These are phyloP conservation scores for Ginglymostoma cirratum DNA, from an alignment of 2,113 vertebrate genomes.

Conservation along the genomic window DNA sequence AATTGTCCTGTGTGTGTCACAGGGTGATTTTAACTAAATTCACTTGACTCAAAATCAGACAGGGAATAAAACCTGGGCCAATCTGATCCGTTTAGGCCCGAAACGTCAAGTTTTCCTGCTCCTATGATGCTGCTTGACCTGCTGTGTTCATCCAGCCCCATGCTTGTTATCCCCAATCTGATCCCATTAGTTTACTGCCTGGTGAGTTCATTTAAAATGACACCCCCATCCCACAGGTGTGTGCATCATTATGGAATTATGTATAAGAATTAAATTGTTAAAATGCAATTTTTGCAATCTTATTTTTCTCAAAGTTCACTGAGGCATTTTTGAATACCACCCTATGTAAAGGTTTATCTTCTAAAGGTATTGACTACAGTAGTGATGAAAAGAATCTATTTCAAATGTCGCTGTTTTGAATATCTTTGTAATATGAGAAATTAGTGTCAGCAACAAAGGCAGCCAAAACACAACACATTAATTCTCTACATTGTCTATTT, in stretches of 20 bases:
- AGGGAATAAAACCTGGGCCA: not conserved
- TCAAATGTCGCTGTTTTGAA: not conserved
- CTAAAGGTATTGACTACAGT: not conserved
- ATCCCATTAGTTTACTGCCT: not conserved
- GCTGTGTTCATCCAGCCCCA: too few species aligned
- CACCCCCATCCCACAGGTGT: not conserved
- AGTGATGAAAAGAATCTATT: not conserved
- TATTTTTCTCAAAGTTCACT: not conserved
- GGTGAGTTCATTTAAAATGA: not conserved
- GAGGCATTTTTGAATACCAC: not conserved
- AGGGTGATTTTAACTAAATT: not conserved
- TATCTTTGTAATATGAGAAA: not conserved
- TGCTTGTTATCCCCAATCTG: too few species aligned
- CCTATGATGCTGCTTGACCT: too few species aligned
- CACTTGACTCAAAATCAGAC: not conserved
- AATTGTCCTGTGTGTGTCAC: too few species aligned
- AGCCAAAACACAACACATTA: not conserved
- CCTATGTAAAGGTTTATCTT: not conserved
- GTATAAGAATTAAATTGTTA: not conserved
- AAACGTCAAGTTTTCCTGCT: too few species aligned
- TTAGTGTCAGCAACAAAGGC: not conserved
- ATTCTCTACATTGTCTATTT: too few species aligned
- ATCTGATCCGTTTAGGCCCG: too few species aligned
- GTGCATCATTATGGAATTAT: not conserved
- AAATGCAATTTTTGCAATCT: not conserved